A percentile compares a stretch with the other conserved stretches of the same genome.
phyloP scores from a whole-genome alignment of 2,113 vertebrate species.

The Nesoenas mayeri region DNA sequence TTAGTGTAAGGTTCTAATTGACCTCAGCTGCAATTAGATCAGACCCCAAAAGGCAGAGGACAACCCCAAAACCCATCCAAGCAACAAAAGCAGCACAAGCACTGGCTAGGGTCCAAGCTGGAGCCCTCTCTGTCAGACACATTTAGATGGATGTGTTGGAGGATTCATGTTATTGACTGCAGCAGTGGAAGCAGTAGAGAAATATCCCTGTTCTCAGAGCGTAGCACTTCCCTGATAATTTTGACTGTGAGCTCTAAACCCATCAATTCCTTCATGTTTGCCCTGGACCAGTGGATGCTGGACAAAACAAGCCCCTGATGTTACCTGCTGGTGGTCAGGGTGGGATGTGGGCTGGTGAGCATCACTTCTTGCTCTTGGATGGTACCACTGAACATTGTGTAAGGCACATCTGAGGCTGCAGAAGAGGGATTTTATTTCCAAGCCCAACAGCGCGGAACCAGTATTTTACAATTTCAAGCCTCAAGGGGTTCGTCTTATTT shows the following conservation, averaged over 20 bases:
- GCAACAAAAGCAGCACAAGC: rapidly evolving
- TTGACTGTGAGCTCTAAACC: neutral
- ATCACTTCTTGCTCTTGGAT: neutral
- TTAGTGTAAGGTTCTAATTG: neutral
- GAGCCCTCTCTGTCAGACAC: neutral
- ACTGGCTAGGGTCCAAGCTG: neutral
- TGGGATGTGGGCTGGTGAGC: neutral
- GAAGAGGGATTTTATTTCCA: neutral
- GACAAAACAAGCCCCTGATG: neutral
- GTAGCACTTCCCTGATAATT: neutral
- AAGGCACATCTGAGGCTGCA: neutral
- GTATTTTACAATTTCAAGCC: neutral
- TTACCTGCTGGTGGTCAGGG: neutral
- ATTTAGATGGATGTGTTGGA: neutral
- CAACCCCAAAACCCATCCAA: neutral
- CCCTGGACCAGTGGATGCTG: rapidly evolving
- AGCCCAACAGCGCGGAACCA: neutral
- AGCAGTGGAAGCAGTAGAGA: neutral
- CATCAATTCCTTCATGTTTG: neutral
- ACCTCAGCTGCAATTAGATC: neutral
- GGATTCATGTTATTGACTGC: neutral
- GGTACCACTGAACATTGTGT: neutral
- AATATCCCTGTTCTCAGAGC: rapidly evolving
- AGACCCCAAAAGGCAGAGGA: neutral
- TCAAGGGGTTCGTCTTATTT: neutral